Evolutionary conservation across 2,113 vertebrate species (phyloP), one percentile per base, ranked within the genome.

Genomic region (Orthonyx spaldingii): DNA sequence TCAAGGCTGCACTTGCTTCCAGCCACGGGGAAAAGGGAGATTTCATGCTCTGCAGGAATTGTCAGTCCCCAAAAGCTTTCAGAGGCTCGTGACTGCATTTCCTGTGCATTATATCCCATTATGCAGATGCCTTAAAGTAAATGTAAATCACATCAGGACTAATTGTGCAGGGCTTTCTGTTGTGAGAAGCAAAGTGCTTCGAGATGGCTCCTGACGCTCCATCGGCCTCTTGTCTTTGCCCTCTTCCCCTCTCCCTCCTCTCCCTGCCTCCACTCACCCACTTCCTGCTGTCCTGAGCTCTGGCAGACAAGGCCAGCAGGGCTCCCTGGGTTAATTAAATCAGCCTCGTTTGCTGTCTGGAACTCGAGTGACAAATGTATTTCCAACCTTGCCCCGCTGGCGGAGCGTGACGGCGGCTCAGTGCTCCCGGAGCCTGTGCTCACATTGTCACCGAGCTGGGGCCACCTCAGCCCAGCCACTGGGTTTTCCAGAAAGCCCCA

Each of bases 251-350:
- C 41, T 69, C 37, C 44, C 26, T 77, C 63, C 7, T 1, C n/a
- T 23, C 64, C 53, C 88, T 81, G n/a, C 65, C 35, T 94, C 66
- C n/a, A 6, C 57, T 79, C 93, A 61, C 28, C 74, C 49, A 46
- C 28, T 1, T 72, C 14, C 3, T 8, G 27, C 42, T 57, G 66
- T 74, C 78, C 79, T 33, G 76, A 87, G 80, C 88, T 57, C 68
- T 63, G 1, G 4, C 2, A 94, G 83, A 66, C 92, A 42, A 83
- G 72, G 79, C 85, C 93, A 95, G 79, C 68, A 84, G 79, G 71
- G 90, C 85, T 88, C 60, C 2, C 47, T 7, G 64, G 86, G 93
- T 92, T 97, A 96, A 96, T 96, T 92, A 92, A 95, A 96, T 96
- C 93, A 95, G 66, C 10, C 2, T 84, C 10, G 0, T 42, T 90